phyloP scores from a whole-genome alignment of 2,797 vertebrate genomes.

The Periparus ater region DNA sequence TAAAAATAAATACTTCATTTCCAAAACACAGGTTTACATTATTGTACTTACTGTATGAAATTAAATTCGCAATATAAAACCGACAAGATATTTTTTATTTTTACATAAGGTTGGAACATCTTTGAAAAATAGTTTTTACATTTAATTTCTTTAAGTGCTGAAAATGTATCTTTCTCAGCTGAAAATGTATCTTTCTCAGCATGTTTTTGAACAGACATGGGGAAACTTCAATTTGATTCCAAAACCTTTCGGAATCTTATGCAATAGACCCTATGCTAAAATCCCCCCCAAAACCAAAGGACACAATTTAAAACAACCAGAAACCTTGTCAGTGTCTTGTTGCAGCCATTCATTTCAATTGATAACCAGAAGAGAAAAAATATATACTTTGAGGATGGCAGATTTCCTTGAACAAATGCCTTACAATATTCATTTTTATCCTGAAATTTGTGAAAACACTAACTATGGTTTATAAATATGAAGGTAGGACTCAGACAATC shows the following conservation, averaged over 20 bases:
- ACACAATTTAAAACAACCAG: background rate
- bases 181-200: background rate
- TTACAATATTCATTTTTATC: slow-evolving; percentile 16
- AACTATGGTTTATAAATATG: background rate
- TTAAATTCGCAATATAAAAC: background rate
- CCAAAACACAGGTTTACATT: background rate
- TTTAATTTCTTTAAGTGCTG: slow-evolving; percentile 5
- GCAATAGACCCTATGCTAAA: background rate
- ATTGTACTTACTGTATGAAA: background rate
- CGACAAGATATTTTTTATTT: background rate
- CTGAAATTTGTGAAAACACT: slow-evolving; percentile 34
- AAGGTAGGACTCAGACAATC: slow-evolving; percentile 21
- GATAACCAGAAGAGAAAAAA: background rate
- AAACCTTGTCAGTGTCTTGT: background rate
- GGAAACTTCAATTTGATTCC: background rate
- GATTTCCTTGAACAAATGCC: slow-evolving; percentile 18
- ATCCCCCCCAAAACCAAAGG: background rate
- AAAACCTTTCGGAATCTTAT: background rate
- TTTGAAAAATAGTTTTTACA: background rate
- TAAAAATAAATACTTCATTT: background rate
- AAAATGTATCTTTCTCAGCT: background rate
- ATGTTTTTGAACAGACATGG: background rate
- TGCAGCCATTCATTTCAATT: background rate
- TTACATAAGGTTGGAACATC: background rate
- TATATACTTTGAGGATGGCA: background rate